A percentile compares a stretch with the other conserved stretches of the same genome.
Evolutionary conservation across 2,888 invertebrate genomes (phyloP).

Genomic region (Colostygia pectinataria): DNA sequence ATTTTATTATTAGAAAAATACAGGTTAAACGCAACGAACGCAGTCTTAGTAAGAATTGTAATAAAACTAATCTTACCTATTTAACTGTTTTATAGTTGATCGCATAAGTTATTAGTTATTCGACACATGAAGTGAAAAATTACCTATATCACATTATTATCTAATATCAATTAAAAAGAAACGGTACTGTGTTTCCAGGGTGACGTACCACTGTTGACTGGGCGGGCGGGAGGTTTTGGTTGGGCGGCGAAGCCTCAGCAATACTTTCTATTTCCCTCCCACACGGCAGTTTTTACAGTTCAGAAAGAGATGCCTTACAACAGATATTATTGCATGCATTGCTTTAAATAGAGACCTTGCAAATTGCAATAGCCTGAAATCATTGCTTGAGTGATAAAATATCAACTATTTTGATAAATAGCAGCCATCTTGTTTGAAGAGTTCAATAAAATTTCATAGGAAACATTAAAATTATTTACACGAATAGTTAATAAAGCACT

Average conservation of each 20-base stretch:
- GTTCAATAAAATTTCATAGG: background rate
- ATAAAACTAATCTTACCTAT: constrained; percentile 20
- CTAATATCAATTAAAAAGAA: constrained; percentile 22
- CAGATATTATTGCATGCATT: too few species aligned
- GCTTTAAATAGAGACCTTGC: constrained; percentile 52
- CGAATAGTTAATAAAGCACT: background rate
- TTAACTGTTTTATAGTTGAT: background rate
- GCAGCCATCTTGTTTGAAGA: background rate
- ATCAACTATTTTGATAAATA: constrained; percentile 6
- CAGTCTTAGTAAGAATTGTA: too few species aligned
- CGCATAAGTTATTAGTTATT: background rate
- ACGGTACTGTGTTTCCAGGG: constrained; percentile 52
- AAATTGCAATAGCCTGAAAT: constrained; percentile 29
- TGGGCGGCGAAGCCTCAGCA: constrained; percentile 65
- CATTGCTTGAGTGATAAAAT: constrained; percentile 11
- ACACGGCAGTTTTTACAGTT: constrained; percentile 38
- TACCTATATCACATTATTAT: constrained; percentile 18
- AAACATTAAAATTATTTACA: background rate
- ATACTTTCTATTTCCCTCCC: constrained; percentile 57
- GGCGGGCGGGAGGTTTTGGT: constrained; percentile 74
- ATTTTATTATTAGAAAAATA: too few species aligned
- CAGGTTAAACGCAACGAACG: too few species aligned
- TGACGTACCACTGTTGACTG: constrained; percentile 65
- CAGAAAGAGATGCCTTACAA: constrained; percentile 50
- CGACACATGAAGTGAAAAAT: background rate